phyloP scores from a whole-genome alignment of 2,888 invertebrate species.

The Callinectes sapidus region DNA sequence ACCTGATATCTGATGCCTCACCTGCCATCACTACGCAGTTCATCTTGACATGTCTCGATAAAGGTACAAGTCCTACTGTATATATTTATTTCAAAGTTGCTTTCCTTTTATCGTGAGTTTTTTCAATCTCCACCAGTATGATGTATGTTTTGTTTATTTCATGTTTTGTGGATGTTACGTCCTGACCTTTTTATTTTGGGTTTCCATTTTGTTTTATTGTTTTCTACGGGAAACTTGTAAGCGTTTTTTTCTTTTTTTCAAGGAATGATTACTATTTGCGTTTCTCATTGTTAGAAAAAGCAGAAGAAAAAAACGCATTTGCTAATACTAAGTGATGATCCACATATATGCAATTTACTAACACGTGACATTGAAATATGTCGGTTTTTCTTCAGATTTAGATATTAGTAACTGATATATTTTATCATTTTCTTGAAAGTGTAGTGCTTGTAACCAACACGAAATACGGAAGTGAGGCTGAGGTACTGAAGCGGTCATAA shows the following conservation, averaged over 20 bases:
- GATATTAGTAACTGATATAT: too few species aligned
- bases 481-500: constrained; percentile 9
- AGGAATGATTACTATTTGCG: neutral
- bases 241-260: too few species aligned
- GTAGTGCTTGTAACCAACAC: neutral
- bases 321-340: neutral
- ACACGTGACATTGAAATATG: neutral
- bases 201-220: too few species aligned
- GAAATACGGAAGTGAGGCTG: neutral
- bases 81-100: neutral
- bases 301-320: neutral
- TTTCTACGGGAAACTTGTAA: too few species aligned
- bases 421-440: neutral
- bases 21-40: neutral
- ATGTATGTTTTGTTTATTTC: too few species aligned
- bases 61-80: neutral
- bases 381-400: too few species aligned
- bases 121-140: neutral
- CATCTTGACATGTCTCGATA: neutral
- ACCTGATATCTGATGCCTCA: neutral
- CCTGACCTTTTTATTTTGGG: too few species aligned
- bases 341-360: neutral
- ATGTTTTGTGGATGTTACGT: too few species aligned
- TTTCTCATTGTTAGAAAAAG: neutral
- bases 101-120: neutral